Evolutionary conservation across 2,888 invertebrate genomes (phyloP), one percentile per base, ranked within the genome.

Genomic region (Scelioninae gen. 1): DNA sequence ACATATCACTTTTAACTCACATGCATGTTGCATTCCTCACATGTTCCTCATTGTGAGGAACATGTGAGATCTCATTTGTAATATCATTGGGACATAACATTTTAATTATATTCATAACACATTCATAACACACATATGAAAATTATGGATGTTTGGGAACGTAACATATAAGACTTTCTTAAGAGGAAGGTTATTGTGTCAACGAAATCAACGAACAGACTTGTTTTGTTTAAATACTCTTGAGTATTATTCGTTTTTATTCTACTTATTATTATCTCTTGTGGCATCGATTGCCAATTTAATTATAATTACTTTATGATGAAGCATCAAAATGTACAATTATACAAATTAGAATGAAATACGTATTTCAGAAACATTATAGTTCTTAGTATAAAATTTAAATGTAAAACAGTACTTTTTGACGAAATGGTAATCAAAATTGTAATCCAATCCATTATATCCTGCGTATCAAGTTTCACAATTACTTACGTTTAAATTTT

Each of bases 401-500:
- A 10, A 34, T 32, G 56, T 47, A 71, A 63, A 76, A 75, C 66
- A 40, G 49, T 29, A 56, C 11, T 63, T 62, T 74, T 65, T 60
- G 23, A 78, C 29, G 34, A 32, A 31, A 47, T 23, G 10, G 38
- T 7, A 9, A 32, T 31, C 29, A 49, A 38, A 60, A 65, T 51
- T 53, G 15, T 53, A 51, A 49, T 51, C 40, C 58, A 65, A 47
- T 51, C 51, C 10, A 58, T 43, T 51, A 2, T 38, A 15, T 62
- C 13, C 53, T 16, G n/a, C 49, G 23, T 63, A 77, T 83, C 71
- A 95, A 81, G 95, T 93, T 85, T 96, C 96, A 92, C 96, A 96
- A 92, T 95, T 96, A 31, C 97, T 97, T 83, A 97, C 94, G 88
- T 96, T 95, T 81, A 97, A 94, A 89, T 97, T 96, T 88, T 97